Percentiles rank a stretch among this genome's conserved stretches.
Evolutionary conservation across 2,113 vertebrate species (phyloP).

Genomic region (Pimephales promelas): DNA sequence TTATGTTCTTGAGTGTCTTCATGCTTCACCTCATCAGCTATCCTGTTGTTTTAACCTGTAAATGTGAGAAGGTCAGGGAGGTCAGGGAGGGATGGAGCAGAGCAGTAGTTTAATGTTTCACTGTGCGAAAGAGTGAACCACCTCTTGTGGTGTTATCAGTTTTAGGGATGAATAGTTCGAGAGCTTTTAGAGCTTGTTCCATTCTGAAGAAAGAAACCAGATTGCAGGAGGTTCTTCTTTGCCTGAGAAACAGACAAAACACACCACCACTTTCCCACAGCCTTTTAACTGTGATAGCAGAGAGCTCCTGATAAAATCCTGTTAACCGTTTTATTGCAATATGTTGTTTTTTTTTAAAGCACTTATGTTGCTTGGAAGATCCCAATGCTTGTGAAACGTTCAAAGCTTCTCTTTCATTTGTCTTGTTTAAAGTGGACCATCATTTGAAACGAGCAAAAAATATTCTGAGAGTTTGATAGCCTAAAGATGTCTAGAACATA

Average conservation of each 20-base stretch:
- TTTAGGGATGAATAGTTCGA: not conserved
- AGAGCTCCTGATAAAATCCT: not conserved
- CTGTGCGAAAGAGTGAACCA: not conserved
- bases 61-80: not conserved
- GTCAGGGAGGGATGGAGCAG: not conserved
- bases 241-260: not conserved
- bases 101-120: conserved; percentile 2
- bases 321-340: not conserved
- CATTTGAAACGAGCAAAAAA: not conserved
- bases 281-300: not conserved
- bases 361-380: not conserved
- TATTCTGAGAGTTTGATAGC: not conserved
- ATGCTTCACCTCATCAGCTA: not conserved
- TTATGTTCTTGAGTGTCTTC: not conserved
- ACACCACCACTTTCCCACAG: not conserved
- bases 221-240: not conserved
- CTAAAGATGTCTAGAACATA: not conserved
- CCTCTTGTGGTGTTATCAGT: not conserved
- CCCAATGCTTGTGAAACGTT: not conserved
- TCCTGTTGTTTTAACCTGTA: conserved; percentile 1
- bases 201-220: not conserved
- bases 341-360: not conserved
- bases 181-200: not conserved
- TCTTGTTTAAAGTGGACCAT: not conserved
- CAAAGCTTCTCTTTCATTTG: not conserved